A percentile compares a stretch with the other conserved stretches of the same genome.
Evolutionary conservation across 1,140 invertebrate species (phyloP).

Genomic region (Papilio dardanus): DNA sequence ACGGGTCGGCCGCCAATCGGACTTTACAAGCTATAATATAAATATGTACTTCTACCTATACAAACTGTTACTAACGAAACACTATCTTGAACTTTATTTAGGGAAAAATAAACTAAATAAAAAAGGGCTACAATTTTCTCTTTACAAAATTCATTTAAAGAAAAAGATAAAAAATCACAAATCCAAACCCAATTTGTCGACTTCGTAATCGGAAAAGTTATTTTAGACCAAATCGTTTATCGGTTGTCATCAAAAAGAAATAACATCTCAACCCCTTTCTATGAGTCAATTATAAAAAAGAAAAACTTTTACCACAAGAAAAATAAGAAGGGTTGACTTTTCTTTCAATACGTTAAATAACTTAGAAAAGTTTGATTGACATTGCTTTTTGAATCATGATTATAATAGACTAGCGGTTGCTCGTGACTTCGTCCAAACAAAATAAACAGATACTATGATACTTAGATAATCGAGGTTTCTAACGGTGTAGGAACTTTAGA

Average conservation of each 20-base stretch:
- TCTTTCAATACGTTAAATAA: slow-evolving; percentile 39
- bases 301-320: slow-evolving; percentile 52
- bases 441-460: too few relatives aligned
- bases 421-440: too few relatives aligned
- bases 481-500: too few relatives aligned
- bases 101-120: not conserved
- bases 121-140: slow-evolving; percentile 17
- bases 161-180: slow-evolving; percentile 55
- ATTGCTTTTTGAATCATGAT: not conserved
- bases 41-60: too few relatives aligned
- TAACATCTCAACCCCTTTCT: slow-evolving; percentile 66
- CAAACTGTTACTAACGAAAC: too few relatives aligned
- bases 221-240: slow-evolving; percentile 68
- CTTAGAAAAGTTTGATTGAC: slow-evolving; percentile 4
- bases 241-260: slow-evolving; percentile 75
- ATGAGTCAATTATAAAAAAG: slow-evolving; percentile 72
- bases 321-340: slow-evolving; percentile 45
- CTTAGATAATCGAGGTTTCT: too few relatives aligned
- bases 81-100: not conserved
- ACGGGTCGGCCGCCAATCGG: too few relatives aligned
- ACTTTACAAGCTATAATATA: too few relatives aligned
- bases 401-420: too few relatives aligned
- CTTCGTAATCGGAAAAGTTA: slow-evolving; percentile 66
- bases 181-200: slow-evolving; percentile 59
- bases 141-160: slow-evolving; percentile 28